Conservation (phyloP, 2,797 vertebrate species). For the Margarornis squamiger region DNA sequence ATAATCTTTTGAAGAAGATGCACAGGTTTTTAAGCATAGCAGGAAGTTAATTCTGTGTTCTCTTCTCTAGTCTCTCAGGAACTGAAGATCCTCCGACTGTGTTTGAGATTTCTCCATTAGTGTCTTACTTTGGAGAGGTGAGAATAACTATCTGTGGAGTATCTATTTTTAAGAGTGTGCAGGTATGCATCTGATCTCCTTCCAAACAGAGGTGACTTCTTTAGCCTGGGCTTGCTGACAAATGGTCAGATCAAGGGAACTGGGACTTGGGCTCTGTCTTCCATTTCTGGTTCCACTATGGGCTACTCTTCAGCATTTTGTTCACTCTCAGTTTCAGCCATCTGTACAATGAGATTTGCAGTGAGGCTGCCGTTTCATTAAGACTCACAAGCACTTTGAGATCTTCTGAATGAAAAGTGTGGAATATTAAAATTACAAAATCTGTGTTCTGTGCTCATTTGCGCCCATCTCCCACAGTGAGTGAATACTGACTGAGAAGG, state of each 20-base stretch:
- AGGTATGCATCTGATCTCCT: background rate
- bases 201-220: background rate
- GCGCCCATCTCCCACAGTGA: background rate
- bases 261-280: background rate
- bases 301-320: background rate
- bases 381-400: background rate
- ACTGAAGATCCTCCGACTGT: constrained; percentile 71
- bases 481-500: background rate
- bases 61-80: constrained; percentile 64
- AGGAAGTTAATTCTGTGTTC: background rate
- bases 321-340: background rate
- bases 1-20: background rate
- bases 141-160: constrained; percentile 49
- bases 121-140: constrained; percentile 97
- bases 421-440: background rate
- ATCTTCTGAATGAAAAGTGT: background rate
- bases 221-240: background rate
- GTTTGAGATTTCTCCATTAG: constrained; percentile 91
- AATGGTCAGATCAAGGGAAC: background rate
- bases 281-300: background rate
- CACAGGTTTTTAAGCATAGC: background rate
- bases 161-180: background rate
- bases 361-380: background rate
- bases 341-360: background rate
- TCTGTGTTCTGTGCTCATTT: background rate